Percentiles rank a stretch among this genome's conserved stretches.
Evolutionary conservation across 2,797 vertebrate species (phyloP).

Genomic region (Clarias platycephalus): DNA sequence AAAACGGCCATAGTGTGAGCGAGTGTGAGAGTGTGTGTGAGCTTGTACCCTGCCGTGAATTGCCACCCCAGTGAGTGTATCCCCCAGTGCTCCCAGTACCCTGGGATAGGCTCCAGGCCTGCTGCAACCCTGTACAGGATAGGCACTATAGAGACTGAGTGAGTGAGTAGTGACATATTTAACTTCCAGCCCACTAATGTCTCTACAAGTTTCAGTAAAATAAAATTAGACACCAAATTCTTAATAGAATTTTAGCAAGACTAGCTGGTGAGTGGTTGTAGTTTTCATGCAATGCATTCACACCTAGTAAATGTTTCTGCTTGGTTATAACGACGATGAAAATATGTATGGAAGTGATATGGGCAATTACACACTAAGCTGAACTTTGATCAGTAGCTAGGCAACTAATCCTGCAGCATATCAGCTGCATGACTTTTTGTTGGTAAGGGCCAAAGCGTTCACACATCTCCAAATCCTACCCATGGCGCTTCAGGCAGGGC

Average conservation of each 20-base stretch:
- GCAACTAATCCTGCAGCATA: background rate
- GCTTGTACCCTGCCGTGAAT: too few species aligned
- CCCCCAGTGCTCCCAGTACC: too few species aligned
- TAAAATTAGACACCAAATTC: background rate
- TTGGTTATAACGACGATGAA: background rate
- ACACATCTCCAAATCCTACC: background rate
- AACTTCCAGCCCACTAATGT: background rate
- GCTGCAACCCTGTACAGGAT: too few species aligned
- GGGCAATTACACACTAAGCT: background rate
- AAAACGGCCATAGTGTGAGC: too few species aligned
- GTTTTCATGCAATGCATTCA: background rate
- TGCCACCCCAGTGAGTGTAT: too few species aligned
- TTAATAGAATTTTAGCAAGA: background rate
- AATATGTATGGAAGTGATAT: background rate
- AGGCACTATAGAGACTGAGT: too few species aligned
- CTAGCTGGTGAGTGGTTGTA: background rate
- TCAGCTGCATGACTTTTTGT: background rate
- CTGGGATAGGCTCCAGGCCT: too few species aligned
- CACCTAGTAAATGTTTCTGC: background rate
- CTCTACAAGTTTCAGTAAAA: background rate
- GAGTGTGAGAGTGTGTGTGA: too few species aligned
- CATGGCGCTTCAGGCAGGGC: background rate
- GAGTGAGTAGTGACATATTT: background rate
- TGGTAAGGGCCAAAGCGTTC: background rate
- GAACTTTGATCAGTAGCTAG: constrained; percentile 7